Evolutionary conservation across 2,888 invertebrate species (phyloP), one percentile per base, ranked within the genome.

Genomic region (Dryococelus australis): DNA sequence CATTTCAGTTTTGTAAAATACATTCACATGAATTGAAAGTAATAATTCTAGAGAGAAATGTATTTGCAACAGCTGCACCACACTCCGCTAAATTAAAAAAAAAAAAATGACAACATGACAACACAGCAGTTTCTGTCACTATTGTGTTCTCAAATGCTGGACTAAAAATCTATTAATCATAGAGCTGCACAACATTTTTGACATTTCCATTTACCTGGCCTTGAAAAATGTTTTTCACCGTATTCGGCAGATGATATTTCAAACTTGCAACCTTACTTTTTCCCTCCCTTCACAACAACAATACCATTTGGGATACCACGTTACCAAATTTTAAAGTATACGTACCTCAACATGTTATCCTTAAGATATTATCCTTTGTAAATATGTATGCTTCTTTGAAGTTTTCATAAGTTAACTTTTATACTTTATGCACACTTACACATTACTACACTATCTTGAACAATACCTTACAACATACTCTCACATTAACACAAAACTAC

Each of bases 101-200:
- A 20, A 6, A 20, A 20, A 20, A 20, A 2, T 16, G 51, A 51
- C 12, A 51, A 51, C 51, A n/a, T 1, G 65, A 24, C 65, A 65
- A 65, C 65, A 65, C 10, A 65, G 65, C 65, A 65, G 65, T 3
- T 65, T 65, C 12, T 24, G 65, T 65, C 24, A 0, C 65, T 8
- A 65, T 65, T 65, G 65, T 65, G 16, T 16, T 16, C 65, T 65
- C 20, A 65, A 24, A 16, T 24, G 8, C 20, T 12, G 24, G 65
- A 16, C 65, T 65, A 20, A 65, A 65, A 65, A 65, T 65, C 65
- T 65, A 65, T 65, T 65, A 65, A 65, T 65, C 65, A 65, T 65
- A 65, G 1, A 65, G 20, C 65, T n/a, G 24, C 65, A 24, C 20
- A 65, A 24, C 65, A 24, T 65, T 65, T 65, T n/a, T 65, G 65